Percentiles rank a stretch among this genome's conserved stretches.
These are phyloP conservation scores for Coboldia fuscipes DNA, from an alignment of 1,140 invertebrate species.

Conservation along the genomic window DNA sequence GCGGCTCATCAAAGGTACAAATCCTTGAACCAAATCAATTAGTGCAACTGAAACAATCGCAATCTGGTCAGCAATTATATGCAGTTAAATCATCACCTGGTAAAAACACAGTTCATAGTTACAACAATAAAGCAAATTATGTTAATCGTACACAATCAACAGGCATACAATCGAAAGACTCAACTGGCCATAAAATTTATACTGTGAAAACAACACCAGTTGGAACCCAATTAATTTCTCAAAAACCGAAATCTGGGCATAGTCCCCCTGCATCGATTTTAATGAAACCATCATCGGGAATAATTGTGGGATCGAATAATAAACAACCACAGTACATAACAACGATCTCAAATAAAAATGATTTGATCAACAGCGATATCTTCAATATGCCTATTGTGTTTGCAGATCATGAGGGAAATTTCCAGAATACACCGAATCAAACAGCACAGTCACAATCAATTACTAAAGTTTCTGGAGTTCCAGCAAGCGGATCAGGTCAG, in stretches of 20 bases:
- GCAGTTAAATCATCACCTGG: too few relatives aligned
- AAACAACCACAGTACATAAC: constrained; percentile 6
- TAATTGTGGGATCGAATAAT: constrained; percentile 10
- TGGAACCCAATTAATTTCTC: constrained; percentile 9
- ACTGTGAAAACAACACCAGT: constrained; percentile 11
- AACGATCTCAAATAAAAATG: constrained; percentile 11
- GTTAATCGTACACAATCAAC: neutral
- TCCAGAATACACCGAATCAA: constrained; percentile 6
- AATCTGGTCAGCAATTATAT: neutral
- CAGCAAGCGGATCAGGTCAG: neutral
- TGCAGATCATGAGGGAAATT: constrained; percentile 31
- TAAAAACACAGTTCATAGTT: too few relatives aligned
- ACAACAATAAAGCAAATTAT: neutral
- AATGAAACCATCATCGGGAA: constrained; percentile 22
- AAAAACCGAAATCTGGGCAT: constrained; percentile 14
- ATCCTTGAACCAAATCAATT: constrained; percentile 10
- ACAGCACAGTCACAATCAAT: neutral
- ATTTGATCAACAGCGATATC: constrained; percentile 36
- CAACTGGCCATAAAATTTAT: constrained; percentile 12
- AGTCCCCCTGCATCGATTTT: neutral
- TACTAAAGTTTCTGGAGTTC: constrained; percentile 3
- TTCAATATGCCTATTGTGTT: constrained; percentile 42
- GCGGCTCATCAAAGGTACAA: neutral
- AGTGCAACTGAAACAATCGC: constrained; percentile 13
- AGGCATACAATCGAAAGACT: constrained; percentile 1